phyloP scores from a whole-genome alignment of 2,888 invertebrate species.

The Aquatica leii region DNA sequence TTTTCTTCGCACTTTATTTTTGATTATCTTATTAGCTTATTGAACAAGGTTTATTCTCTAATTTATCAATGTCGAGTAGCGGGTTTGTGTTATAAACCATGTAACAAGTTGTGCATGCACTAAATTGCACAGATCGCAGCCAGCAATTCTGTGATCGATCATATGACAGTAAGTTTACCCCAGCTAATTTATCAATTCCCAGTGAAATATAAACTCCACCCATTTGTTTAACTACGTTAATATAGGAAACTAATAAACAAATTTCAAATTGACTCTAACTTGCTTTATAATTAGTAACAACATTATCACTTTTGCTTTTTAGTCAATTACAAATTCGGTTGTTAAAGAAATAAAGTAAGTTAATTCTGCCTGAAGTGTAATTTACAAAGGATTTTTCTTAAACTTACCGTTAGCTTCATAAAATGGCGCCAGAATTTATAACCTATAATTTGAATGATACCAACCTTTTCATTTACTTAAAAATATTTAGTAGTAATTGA shows the following conservation, averaged over 20 bases:
- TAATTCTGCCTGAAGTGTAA: no score
- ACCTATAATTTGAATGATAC: no score
- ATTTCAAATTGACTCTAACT: background rate
- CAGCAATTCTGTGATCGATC: slow-evolving; percentile 53
- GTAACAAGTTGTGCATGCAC: slow-evolving; percentile 49
- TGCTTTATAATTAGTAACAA: no score
- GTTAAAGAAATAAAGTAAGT: no score
- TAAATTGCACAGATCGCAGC: slow-evolving; percentile 45
- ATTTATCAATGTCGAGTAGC: slow-evolving; percentile 53
- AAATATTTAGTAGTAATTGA: no score
- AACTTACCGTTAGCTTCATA: no score
- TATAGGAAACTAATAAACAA: slow-evolving; percentile 18
- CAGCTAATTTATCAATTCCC: slow-evolving; percentile 33
- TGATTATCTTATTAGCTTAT: slow-evolving; percentile 31
- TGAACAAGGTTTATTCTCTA: slow-evolving; percentile 42
- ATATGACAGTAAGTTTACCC: slow-evolving; percentile 49
- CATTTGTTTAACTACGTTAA: slow-evolving; percentile 28
- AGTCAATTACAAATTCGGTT: no score
- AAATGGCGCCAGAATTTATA: no score
- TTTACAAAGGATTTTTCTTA: no score
- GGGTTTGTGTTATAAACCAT: slow-evolving; percentile 37
- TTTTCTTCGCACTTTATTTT: slow-evolving; percentile 19
- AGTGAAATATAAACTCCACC: slow-evolving; percentile 28
- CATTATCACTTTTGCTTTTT: no score
- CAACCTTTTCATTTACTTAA: no score